Evolutionary conservation across 2,797 vertebrate genomes (phyloP), one percentile per base, ranked within the genome.

Genomic region (Clarias pachynema): DNA sequence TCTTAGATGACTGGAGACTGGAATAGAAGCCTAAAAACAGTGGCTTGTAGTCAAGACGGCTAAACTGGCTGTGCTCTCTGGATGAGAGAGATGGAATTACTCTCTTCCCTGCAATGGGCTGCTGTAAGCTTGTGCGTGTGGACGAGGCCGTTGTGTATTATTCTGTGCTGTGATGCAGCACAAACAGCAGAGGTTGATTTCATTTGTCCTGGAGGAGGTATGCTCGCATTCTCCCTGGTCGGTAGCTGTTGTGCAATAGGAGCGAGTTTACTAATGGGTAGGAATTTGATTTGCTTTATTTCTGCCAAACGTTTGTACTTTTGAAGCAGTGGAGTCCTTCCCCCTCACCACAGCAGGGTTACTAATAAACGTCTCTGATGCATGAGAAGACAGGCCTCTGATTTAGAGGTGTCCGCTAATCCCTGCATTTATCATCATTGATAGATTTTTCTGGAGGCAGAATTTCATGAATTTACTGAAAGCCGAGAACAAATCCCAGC

Each of bases 401-500:
- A 37, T 24, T 49, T 65, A 37, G 57, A 78, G 16, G 2, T 7
- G 24, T 62, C 69, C 5, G n/a, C 57, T 29, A 69, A 26, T 73
- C 29, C 66, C 20, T 22, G 44, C 56, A 40, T 34, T 60, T 57
- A 40, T 34, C 72, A 44, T 84, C 49, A 66, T 20, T 62, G 9
- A 26, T 8, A 34, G 80, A 49, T 20, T 65, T 53, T 78, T 56
- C 20, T 31, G 77, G 22, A 22, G n/a, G 37, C 14, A n/a, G 56
- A 34, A 49, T 31, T 74, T 75, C 68, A 63, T 63, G 57, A 62
- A 49, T 60, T 40, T 34, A 65, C 7, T 53, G 40, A 56, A 73
- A n/a, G 79, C 49, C 20, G 40, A 65, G 44, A 79, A 78, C 24
- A 49, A 79, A 70, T 57, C 59, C 59, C 37, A 49, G 73, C 26